Conservation (phyloP, 1,140 invertebrate genomes). For the Adoxophyes honmai region DNA sequence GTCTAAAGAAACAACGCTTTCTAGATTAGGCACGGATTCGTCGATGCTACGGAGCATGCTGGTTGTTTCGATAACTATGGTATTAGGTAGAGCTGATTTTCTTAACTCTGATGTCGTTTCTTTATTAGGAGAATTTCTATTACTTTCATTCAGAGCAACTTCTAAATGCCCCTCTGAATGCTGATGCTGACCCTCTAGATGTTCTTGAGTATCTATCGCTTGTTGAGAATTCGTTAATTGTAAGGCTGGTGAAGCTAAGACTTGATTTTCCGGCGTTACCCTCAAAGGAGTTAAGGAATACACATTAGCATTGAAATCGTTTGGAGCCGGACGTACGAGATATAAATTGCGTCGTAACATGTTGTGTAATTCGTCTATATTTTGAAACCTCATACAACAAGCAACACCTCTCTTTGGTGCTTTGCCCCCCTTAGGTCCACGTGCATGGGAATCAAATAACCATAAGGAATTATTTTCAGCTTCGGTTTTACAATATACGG, state of each 20-base stretch:
- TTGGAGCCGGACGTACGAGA: neutral
- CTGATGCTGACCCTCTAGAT: no score
- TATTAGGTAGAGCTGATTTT: neutral
- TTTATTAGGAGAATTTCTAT: neutral
- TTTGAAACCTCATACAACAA: constrained; percentile 15
- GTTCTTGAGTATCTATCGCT: neutral
- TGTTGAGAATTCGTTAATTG: neutral
- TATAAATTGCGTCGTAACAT: constrained; percentile 5
- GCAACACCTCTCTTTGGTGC: constrained; percentile 9
- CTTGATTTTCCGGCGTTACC: neutral
- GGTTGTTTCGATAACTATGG: neutral
- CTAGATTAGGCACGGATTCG: constrained; percentile 6
- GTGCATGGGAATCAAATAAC: constrained; percentile 15
- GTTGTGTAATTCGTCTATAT: constrained; percentile 1
- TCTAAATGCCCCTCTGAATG: neutral
- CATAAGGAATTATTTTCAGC: neutral
- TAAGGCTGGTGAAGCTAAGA: neutral
- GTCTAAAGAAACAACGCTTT: constrained; percentile 6
- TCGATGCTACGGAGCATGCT: constrained; percentile 14
- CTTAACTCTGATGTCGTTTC: neutral
- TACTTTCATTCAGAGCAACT: neutral
- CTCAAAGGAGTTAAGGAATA: constrained; percentile 7
- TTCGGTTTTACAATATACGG: constrained; percentile 7
- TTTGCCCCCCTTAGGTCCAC: constrained; percentile 9
- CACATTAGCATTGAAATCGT: neutral